Conservation (phyloP, 2,888 invertebrate genomes). For the Plutella xylostella region DNA sequence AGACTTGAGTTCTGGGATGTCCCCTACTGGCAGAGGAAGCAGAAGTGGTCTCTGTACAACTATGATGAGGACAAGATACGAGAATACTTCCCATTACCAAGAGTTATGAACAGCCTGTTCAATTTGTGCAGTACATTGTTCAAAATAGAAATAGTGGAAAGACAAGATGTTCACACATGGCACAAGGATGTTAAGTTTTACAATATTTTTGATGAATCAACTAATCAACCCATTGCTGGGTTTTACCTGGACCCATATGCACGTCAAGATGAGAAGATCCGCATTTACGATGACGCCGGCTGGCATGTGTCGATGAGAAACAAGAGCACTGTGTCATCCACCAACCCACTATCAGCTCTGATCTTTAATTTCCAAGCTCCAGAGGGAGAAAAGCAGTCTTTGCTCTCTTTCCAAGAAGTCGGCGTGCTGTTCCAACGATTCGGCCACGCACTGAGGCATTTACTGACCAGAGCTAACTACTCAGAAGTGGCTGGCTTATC, state of each 20-base stretch:
- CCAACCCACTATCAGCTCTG: conserved; percentile 82
- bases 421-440: conserved; percentile 84
- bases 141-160: conserved; percentile 79
- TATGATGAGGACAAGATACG: conserved; percentile 78
- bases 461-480: conserved; percentile 85
- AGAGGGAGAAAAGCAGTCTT: conserved; percentile 71
- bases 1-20: conserved; percentile 86
- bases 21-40: conserved; percentile 87
- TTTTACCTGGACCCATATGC: conserved; percentile 89
- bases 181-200: conserved; percentile 87
- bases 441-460: conserved; percentile 87
- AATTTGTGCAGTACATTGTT: conserved; percentile 82
- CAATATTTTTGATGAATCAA: conserved; percentile 79
- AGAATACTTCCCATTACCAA: conserved; percentile 86
- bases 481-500: conserved; percentile 87
- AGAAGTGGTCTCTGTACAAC: conserved; percentile 73
- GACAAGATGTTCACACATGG: conserved; percentile 79
- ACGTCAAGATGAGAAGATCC: conserved; percentile 73
- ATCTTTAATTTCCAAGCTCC: conserved; percentile 86
- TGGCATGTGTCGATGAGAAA: conserved; percentile 86
- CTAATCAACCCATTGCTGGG: conserved; percentile 76
- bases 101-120: conserved; percentile 84
- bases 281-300: conserved; percentile 71
- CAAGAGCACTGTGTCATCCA: conserved; percentile 72
- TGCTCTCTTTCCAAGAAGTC: conserved; percentile 83